A percentile compares a stretch with the other conserved stretches of the same genome.
These are phyloP conservation scores for Ptychadena robeensis DNA, from an alignment of 2,797 vertebrate species.

Conservation along the genomic window DNA sequence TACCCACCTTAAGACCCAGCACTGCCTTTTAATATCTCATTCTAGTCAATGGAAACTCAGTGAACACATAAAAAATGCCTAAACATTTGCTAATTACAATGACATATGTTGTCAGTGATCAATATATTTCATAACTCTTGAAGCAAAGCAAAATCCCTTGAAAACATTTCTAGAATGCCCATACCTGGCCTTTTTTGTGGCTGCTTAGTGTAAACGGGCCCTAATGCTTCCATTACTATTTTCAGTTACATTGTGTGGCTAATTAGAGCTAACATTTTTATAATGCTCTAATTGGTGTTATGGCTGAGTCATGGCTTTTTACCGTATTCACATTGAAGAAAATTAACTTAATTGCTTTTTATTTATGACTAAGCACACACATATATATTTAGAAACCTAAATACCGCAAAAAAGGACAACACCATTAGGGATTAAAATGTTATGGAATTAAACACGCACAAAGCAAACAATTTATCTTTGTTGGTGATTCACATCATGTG, in stretches of 20 bases:
- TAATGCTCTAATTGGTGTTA: constrained; percentile 19
- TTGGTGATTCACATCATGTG: constrained; percentile 30
- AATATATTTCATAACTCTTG: neutral
- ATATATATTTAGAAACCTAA: constrained; percentile 39
- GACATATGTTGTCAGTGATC: too few relatives aligned
- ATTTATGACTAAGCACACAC: constrained; percentile 46
- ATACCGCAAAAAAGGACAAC: neutral
- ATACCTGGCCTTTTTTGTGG: neutral
- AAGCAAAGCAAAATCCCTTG: neutral
- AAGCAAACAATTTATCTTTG: constrained; percentile 17
- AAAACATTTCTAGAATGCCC: neutral
- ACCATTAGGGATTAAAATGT: constrained; percentile 30
- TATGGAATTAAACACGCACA: constrained; percentile 32
- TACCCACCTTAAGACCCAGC: too few relatives aligned
- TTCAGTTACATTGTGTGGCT: constrained; percentile 5
- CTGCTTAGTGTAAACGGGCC: neutral
- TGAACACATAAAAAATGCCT: neutral
- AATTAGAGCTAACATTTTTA: constrained; percentile 37
- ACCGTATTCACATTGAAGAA: constrained; percentile 12
- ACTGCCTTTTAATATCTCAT: too few relatives aligned
- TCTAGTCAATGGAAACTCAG: neutral
- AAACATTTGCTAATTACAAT: too few relatives aligned
- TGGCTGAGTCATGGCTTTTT: constrained; percentile 34
- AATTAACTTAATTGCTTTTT: constrained; percentile 22
- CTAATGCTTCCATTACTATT: neutral